These are phyloP conservation scores for Pheosia tremula DNA, from an alignment of 2,888 invertebrate species.

Conservation along the genomic window DNA sequence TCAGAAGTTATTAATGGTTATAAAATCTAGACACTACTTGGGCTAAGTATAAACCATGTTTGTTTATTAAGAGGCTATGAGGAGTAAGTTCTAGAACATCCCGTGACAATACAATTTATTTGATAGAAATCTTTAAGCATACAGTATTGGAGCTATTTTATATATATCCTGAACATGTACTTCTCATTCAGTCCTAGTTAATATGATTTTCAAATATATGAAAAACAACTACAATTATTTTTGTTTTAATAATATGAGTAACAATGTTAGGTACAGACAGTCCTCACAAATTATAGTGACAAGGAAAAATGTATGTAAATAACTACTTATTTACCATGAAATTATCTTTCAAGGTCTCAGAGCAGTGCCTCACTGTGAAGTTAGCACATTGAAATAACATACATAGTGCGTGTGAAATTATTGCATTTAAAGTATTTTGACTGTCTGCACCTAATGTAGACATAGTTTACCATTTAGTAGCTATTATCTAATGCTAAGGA, in stretches of 20 bases:
- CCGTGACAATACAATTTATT: constrained; percentile 40
- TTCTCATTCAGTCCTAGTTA: constrained; percentile 42
- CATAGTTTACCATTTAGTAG: constrained; percentile 61
- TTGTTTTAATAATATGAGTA: constrained; percentile 50
- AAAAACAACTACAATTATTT: constrained; percentile 52
- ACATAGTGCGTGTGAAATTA: constrained; percentile 19
- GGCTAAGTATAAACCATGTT: constrained; percentile 47
- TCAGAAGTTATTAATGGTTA: constrained; percentile 65
- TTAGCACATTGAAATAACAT: constrained; percentile 17
- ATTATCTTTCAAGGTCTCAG: constrained; percentile 49
- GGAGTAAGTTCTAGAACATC: constrained; percentile 47
- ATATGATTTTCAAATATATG: constrained; percentile 53
- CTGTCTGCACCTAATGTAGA: constrained; percentile 71
- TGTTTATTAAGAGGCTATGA: constrained; percentile 50
- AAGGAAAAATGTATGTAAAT: constrained; percentile 57
- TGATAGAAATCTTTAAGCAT: constrained; percentile 8
- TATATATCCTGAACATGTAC: constrained; percentile 37
- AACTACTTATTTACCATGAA: constrained; percentile 45
- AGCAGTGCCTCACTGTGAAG: constrained; percentile 23
- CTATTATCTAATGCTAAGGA: constrained; percentile 55
- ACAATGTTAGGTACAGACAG: constrained; percentile 70
- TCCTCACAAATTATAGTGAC: constrained; percentile 59
- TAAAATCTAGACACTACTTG: constrained; percentile 42
- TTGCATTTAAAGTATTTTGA: constrained; percentile 42
- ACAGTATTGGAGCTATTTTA: constrained; percentile 22